Evolutionary conservation across 1,140 invertebrate genomes (phyloP), one percentile per base, ranked within the genome.

Genomic region (Drosophila baimaii): DNA sequence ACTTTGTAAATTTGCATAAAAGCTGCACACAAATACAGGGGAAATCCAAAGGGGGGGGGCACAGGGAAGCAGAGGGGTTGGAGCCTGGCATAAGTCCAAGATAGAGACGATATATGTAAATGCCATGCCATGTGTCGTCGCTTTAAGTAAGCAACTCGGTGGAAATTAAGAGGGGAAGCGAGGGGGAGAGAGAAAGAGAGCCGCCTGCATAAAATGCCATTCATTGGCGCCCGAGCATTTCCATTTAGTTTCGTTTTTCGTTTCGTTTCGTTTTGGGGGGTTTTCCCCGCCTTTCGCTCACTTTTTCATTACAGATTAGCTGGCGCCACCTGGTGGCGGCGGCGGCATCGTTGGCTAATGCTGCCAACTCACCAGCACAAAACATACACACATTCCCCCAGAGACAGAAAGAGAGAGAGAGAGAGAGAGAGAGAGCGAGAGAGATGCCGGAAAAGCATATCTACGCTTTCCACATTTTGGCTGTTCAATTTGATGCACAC

Each of bases 1-100:
- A 90, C 88, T 90, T 90, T 90, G 86, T 90, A 90, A 90, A 90
- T 90, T 90, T 90, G 83, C 88, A 88, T 90, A 90, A 90, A 85
- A 90, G 86, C 78, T 86, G 76, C 82, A 85, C 49, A 68, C 44
- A 74, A 71, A 73, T 35, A 62, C 23, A 19, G 46, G 31, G 35
- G 13, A 17, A 35, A 54, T n/a, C 31, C 49, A 33, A 5, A 15
- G 6, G 12, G 29, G 10, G 17, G 33, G n/a, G n/a, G n/a, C n/a
- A n/a, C n/a, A 12, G 4, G 19, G 37, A 5, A 31, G n/a, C 15
- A 29, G n/a, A 23, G 19, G 55, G 37, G 29, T 17, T 39, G 17
- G 39, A 46, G 72, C 58, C 81, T 85, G 81, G 81, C 74, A 86
- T 88, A 79, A 86, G 82, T 82, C 82, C 76, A 86, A 86, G 82